Evolutionary conservation across 92 coral and sea anemone species (phyloP), one percentile per base, ranked within the genome.

Genomic region (Paragorgia papillata): DNA sequence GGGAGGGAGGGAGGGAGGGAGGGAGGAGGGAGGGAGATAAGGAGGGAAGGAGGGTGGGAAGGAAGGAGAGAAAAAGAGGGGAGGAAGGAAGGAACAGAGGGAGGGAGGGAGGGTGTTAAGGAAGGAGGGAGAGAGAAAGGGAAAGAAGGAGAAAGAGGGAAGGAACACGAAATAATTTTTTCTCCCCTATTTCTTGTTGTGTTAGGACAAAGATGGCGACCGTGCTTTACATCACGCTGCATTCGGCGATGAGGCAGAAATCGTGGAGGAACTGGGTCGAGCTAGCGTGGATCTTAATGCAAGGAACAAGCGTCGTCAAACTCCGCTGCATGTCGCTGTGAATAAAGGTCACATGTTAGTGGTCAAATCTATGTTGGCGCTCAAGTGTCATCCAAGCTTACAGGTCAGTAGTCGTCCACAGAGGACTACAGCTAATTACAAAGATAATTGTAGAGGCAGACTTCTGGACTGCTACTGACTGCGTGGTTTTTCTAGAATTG

Each of bases 171-270:
- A 55, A 1, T 37, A 55, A 55, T 46, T 46, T 15, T n/a, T 46
- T 6, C 9, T 2, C 12, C n/a, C n/a, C 43, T 4, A 15, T 54
- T 22, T 61, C 15, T 64, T 56, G 17, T 60, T 73, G 25, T 66
- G 76, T 59, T 26, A 94, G 97, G 98, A 94, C 82, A 94, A 94
- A 80, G 98, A 94, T 59, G 98, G 98, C 19, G 98, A 94, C 62
- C 90, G 98, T 35, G 98, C 97, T 8, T 85, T 94, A 48, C 98
- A 94, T 61, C 97, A 94, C 46, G 97, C 98, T 0, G 94, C 98
- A 0, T 91, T 91, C 64, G 98, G 98, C 24, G 98, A 94, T 49
- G 97, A 94, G 81, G 55, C 81, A 15, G 84, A 51, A 1, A 92
- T 94, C 24, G 91, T 94, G 0, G 92, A 89, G 32, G 97, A 88